Evolutionary conservation across 2,888 invertebrate genomes (phyloP), one percentile per base, ranked within the genome.

Genomic region (Amphipyra tragopoginis): DNA sequence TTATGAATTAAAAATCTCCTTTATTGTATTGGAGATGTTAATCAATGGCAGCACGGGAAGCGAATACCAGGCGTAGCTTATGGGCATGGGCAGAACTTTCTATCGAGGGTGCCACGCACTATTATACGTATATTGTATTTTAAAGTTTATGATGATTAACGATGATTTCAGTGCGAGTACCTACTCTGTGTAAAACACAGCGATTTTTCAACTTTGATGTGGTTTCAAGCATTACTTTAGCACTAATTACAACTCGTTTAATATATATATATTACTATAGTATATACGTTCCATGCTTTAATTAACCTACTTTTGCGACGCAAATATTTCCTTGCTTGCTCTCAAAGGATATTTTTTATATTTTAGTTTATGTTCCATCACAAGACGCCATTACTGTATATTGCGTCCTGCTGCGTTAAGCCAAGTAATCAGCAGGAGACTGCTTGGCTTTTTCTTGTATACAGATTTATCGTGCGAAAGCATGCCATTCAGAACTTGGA

Each of bases 381-480:
- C 47, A 59, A 65, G 62, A 48, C 33, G 57, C 65, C 54, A 62
- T 72, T 69, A 65, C 60, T 64, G 53, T 56, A 65, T 77, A 75
- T 75, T 73, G 61, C 65, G 58, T 52, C 77, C 57, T 66, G 63
- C 65, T 63, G 66, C 39, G 70, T 59, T 58, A 64, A 70, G 40
- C 69, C 44, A n/a, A 61, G 77, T 60, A 69, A 63, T 63, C 65
- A 58, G 56, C 47, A 26, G 7, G 36, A 62, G 42, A 50, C 56
- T 55, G 50, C 21, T 52, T 60, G 65, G 44, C 65, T 73, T 77
- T 77, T 77, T 74, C 77, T 65, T 69, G 58, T 74, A 44, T 53
- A 38, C 42, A 33, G 34, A 64, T 67, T 71, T 74, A 77, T 74
- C 42, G 58, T 26, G 4, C 10, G 14, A 33, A 61, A 36, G 57